Base-by-base conservation (phyloP, 2,888 invertebrate genomes). In the Drosophila pseudotakahashii region DNA sequence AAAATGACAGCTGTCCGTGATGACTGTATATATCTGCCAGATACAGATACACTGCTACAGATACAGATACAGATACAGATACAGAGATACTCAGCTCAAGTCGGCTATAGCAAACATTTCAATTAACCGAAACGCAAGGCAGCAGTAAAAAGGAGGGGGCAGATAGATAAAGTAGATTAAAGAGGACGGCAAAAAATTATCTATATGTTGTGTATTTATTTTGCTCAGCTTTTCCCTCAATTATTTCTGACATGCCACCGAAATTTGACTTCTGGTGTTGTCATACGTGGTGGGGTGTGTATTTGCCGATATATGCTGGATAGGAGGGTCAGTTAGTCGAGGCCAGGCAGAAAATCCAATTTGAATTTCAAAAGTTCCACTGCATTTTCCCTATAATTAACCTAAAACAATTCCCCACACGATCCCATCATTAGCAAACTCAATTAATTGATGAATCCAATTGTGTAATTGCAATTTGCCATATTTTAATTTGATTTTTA, bases 241-340 rank as follows among this genome's bases (percentile, higher is more conserved):
- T 51, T 64, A 64, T 63, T 63, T 64, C 14, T 64, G 64, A 64
- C 63, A 64, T 64, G 64, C 63, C 66, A 62, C 48, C 16, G 26
- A 7, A 42, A 64, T 44, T 36, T 51, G 63, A 64, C 50, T 64
- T 62, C 47, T 62, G 62, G 45, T 34, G 62, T 34, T 39, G 62
- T 62, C 60, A 60, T 44, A 42, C 55, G 23, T 45, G 13, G 23
- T 45, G 13, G 23, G 11, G 11, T n/a, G 14, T 23, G 23, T 47
- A 16, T 45, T 13, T 9, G 23, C 34, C 41, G 34, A 13, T 48
- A n/a, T 26, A 7, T 64, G 51, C 45, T 34, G 52, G 67, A 64
- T 67, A 34, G 64, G 64, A 34, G 64, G 64, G 67, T 64, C 67
- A 39, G 37, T 5, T 5, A 39, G 37, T 5, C 9, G 42, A 32